Percentiles rank a stretch among this genome's conserved stretches.
These are phyloP conservation scores for Rhea americana DNA, from an alignment of 2,113 vertebrate genomes.

Conservation along the genomic window DNA sequence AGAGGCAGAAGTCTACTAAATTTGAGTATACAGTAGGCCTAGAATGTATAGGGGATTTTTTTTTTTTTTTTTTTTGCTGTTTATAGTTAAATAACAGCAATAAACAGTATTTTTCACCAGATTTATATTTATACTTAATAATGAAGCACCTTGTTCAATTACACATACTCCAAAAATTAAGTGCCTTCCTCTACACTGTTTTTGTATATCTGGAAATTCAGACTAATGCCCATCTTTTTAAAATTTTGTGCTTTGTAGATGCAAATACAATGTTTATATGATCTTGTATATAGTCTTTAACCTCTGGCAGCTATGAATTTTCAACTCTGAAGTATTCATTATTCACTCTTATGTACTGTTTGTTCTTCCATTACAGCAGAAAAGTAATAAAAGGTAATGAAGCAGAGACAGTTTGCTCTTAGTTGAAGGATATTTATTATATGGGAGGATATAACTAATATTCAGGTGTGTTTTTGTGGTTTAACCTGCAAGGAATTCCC, in stretches of 20 bases:
- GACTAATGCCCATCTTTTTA: not conserved
- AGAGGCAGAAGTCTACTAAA: too few species aligned
- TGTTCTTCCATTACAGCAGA: constrained; percentile 14
- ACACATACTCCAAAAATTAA: not conserved
- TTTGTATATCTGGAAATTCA: not conserved
- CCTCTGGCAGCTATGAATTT: not conserved
- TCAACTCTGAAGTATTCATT: constrained; percentile 17
- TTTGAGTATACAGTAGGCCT: too few species aligned
- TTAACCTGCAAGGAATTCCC: not conserved
- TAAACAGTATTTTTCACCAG: not conserved
- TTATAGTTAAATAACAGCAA: too few species aligned
- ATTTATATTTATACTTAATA: not conserved
- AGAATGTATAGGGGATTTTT: too few species aligned
- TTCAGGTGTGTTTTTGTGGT: not conserved
- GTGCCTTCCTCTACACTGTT: rapidly evolving
- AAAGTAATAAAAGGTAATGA: constrained; percentile 50
- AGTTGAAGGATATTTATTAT: not conserved
- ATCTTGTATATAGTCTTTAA: not conserved
- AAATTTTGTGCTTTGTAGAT: not conserved
- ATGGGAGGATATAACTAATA: constrained; percentile 4
- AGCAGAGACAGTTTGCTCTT: not conserved
- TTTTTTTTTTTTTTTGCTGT: too few species aligned
- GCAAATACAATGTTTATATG: not conserved
- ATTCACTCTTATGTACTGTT: constrained; percentile 37
- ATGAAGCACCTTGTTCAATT: not conserved